phyloP scores from a whole-genome alignment of 2,888 invertebrate species.

The Amorpha juglandis region DNA sequence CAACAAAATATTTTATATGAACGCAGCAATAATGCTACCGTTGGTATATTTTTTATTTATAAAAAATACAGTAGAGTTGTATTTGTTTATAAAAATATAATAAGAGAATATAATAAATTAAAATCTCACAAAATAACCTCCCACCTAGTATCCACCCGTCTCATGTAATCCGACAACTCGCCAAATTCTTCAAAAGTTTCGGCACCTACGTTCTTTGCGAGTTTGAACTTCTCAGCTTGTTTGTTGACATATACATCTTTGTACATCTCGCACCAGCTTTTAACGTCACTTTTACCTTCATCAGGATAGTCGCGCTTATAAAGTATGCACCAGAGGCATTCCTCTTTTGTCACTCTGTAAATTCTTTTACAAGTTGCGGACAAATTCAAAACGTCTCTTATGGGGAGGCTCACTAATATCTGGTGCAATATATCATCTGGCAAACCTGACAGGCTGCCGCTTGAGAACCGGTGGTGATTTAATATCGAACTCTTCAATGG shows the following conservation, averaged over 20 bases:
- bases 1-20: not conserved
- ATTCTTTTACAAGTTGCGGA: constrained; percentile 50
- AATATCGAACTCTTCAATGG: constrained; percentile 51
- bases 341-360: constrained; percentile 44
- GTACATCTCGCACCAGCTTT: constrained; percentile 45
- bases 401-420: constrained; percentile 46
- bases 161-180: constrained; percentile 40
- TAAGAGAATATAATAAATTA: not conserved
- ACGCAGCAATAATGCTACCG: not conserved
- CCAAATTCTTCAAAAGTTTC: constrained; percentile 34
- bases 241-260: constrained; percentile 41
- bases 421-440: constrained; percentile 48
- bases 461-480: constrained; percentile 44
- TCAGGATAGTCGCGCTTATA: constrained; percentile 52
- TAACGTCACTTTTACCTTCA: constrained; percentile 36
- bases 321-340: constrained; percentile 51
- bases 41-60: not conserved
- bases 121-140: constrained; percentile 47
- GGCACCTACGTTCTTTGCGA: constrained; percentile 28
- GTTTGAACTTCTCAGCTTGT: constrained; percentile 31
- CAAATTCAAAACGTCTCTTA: constrained; percentile 48
- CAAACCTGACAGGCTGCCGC: constrained; percentile 48
- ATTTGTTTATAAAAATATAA: not conserved
- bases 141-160: constrained; percentile 43
- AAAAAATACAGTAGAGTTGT: not conserved